Base-by-base conservation (phyloP, 2,888 invertebrate species). In the Andrena camellia region DNA sequence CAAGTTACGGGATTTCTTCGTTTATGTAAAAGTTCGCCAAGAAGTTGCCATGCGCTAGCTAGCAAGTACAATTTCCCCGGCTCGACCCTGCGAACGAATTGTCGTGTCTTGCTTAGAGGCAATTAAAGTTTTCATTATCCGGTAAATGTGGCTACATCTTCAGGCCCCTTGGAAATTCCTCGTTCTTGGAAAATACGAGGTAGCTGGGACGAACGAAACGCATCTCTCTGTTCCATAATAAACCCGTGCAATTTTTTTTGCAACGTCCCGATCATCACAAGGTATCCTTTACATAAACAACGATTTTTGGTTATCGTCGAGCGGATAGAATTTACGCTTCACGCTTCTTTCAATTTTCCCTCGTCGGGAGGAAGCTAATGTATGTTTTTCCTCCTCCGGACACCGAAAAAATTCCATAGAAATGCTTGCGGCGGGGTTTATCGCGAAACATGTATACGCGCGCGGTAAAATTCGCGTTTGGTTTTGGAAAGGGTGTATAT, bases 71-170 rank as follows among this genome's bases (percentile, higher is more conserved):
- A 74, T 82, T 74, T 82, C 62, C 83, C 48, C 48, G 10, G 42
- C 35, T 77, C 42, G 23, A n/a, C 5, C 26, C 59, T 10, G 59
- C 10, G 50, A 78, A 81, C 73, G 73, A 78, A 78, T 83, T 77
- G 78, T 78, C 72, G 68, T 84, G 70, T 70, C 71, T 77, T 84
- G 74, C 78, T 85, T 84, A 80, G 71, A 73, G 86, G 83, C 79
- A 86, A 86, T 86, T 85, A 86, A 83, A 86, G 85, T 85, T 85
- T 85, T 85, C 86, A 85, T 86, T 85, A 86, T 83, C 78, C 80
- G 83, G 80, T 71, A 85, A 86, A 86, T 52, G 76, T 81, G 78
- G 68, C 60, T 68, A 60, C 78, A 64, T 83, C 78, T 71, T 54
- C 64, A 62, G 57, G 42, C n/a, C 48, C 33, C 70, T 57, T 74